Conservation (phyloP, 2,113 vertebrate species). For the Ochotona princeps region DNA sequence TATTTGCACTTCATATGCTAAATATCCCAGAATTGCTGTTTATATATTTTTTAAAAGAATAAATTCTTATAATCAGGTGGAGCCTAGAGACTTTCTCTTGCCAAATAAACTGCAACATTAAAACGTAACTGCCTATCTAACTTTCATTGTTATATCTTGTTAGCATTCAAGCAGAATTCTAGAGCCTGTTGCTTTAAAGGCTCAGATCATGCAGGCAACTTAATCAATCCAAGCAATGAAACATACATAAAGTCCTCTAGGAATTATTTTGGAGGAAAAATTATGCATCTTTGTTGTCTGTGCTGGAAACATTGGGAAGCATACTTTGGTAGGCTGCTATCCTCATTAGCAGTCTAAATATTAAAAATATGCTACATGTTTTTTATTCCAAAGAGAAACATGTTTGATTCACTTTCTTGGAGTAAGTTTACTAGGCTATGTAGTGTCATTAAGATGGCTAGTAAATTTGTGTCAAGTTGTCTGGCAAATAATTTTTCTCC, state of each 20-base stretch:
- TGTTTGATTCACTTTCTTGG: constrained; percentile 11
- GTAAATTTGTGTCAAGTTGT: background rate
- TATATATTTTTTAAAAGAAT: background rate
- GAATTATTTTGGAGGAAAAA: background rate
- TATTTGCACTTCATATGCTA: background rate
- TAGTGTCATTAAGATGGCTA: constrained; percentile 10
- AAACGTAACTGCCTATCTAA: background rate
- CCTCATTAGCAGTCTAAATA: constrained; percentile 48
- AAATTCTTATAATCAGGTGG: background rate
- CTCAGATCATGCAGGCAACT: background rate
- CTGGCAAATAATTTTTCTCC: constrained; percentile 19
- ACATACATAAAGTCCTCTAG: background rate
- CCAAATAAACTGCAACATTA: background rate
- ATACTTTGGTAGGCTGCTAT: constrained; percentile 54
- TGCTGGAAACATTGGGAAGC: background rate
- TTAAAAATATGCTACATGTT: constrained; percentile 60
- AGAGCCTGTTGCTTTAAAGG: background rate
- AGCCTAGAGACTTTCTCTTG: background rate
- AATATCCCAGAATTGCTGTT: background rate
- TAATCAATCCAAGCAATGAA: background rate
- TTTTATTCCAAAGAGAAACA: constrained; percentile 32
- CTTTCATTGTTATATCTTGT: background rate
- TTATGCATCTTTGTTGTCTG: background rate
- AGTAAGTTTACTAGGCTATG: background rate
- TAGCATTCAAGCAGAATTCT: background rate